Evolutionary conservation across 2,888 invertebrate species (phyloP).

Genomic region (Caenorhabditis virilis): DNA sequence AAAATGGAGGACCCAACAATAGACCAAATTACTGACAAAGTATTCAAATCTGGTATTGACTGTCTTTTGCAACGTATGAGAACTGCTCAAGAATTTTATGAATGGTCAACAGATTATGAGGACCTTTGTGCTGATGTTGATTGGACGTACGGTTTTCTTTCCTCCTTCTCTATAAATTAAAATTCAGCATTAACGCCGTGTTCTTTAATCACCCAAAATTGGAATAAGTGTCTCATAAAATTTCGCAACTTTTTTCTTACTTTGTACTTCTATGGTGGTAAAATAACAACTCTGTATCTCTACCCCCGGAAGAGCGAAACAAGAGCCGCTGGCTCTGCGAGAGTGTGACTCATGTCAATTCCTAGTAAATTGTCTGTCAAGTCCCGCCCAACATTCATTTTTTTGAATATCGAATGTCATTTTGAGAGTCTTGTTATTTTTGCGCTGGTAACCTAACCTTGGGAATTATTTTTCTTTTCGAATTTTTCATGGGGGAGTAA

Average conservation of each 20-base stretch:
- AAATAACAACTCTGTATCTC: slow-evolving; percentile 13
- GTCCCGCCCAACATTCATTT: slow-evolving; percentile 28
- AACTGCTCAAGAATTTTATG: slow-evolving; percentile 34
- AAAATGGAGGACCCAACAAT: slow-evolving; percentile 41
- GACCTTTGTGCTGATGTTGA: slow-evolving; percentile 41
- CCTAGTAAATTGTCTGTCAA: slow-evolving; percentile 21
- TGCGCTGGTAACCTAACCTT: too few species aligned
- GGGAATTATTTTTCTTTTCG: too few species aligned
- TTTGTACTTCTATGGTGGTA: slow-evolving; percentile 8
- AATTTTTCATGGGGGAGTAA: too few species aligned
- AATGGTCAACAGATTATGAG: slow-evolving; percentile 35
- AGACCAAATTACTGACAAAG: slow-evolving; percentile 25
- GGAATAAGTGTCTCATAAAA: too few species aligned
- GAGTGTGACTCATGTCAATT: slow-evolving; percentile 21
- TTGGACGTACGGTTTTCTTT: slow-evolving; percentile 28
- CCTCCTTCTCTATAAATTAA: not conserved
- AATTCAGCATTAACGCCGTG: too few species aligned
- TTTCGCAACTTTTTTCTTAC: slow-evolving; percentile 26
- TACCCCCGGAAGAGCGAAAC: slow-evolving; percentile 9
- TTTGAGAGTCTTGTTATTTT: too few species aligned
- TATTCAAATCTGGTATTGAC: slow-evolving; percentile 39
- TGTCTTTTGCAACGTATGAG: slow-evolving; percentile 41
- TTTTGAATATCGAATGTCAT: too few species aligned
- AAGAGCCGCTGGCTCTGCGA: too few species aligned
- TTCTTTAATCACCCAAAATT: too few species aligned